These are phyloP conservation scores for Genyomyrus donnyi DNA, from an alignment of 2,113 vertebrate species.

Conservation along the genomic window DNA sequence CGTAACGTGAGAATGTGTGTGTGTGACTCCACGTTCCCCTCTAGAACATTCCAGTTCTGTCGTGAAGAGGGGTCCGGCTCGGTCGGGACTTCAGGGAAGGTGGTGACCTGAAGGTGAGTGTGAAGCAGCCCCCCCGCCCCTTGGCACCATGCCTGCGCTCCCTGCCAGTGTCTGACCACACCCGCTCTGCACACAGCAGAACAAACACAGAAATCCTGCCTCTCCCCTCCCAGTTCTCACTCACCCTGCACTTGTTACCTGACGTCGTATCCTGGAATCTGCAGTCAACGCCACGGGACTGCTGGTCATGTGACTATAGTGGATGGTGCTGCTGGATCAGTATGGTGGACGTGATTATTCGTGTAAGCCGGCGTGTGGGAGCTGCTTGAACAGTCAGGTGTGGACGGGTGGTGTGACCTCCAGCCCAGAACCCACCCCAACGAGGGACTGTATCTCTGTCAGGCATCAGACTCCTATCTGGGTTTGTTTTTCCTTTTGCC, in stretches of 20 bases:
- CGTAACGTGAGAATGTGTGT: too few relatives aligned
- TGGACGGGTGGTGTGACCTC: not conserved
- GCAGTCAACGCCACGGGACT: not conserved
- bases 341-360: not conserved
- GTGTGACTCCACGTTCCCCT: not conserved
- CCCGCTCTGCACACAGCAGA: conserved; percentile 5
- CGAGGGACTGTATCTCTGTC: not conserved
- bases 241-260: not conserved
- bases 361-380: not conserved
- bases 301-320: not conserved
- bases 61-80: not conserved
- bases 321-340: not conserved
- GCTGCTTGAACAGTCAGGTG: not conserved
- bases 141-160: not conserved
- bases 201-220: not conserved
- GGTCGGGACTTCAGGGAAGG: too few relatives aligned
- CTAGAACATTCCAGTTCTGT: not conserved
- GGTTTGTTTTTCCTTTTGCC: not conserved
- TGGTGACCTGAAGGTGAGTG: not conserved
- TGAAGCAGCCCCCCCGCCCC: not conserved
- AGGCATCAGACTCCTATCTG: not conserved
- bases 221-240: not conserved
- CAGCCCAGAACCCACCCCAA: not conserved
- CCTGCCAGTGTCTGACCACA: not conserved
- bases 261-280: not conserved